Evolutionary conservation across 2,113 vertebrate genomes (phyloP), one percentile per base, ranked within the genome.

Genomic region (Cyanistes caeruleus): DNA sequence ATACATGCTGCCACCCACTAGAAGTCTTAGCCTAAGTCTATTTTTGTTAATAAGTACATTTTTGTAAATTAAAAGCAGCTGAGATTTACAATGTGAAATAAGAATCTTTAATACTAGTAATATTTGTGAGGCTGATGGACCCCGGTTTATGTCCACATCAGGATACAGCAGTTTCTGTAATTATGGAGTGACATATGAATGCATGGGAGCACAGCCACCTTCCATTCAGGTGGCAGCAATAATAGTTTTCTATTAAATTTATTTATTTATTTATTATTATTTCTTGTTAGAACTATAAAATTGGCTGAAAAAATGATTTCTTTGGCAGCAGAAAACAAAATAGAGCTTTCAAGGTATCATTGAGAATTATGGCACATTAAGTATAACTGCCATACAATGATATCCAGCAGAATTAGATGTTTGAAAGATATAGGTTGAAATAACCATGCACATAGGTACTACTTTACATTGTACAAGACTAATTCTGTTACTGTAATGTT

Each of bases 151-250:
- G 13, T 8, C 15, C 11, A 9, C 46, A 39, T 19, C 15, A 82
- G 46, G 64, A 76, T 30, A 67, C 8, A 44, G 31, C 27, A 67
- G 24, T 79, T 63, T 44, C 75, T 31, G 52, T 30, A 69, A 60
- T 24, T n/a, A 14, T 1, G 3, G 65, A 35, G 27, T n/a, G 22
- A 79, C 15, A 64, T 4, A 48, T 0, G 1, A 48, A 60, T 60
- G 17, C 5, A 18, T 7, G 14, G 33, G 60, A 90, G 41, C 39
- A 62, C 28, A 59, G 28, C 14, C 33, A 83, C 35, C 30, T 83
- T 68, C 20, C 0, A 7, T 56, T 83, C 51, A 49, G 7, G 11
- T 58, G 11, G 43, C 8, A 43, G 17, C 17, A 87, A 65, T 5
- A 81, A 16, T 10, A 72, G 33, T 76, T 72, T 72, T 80, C 51